These are phyloP conservation scores for Phaedon cochleariae DNA, from an alignment of 2,888 invertebrate species.

Conservation along the genomic window DNA sequence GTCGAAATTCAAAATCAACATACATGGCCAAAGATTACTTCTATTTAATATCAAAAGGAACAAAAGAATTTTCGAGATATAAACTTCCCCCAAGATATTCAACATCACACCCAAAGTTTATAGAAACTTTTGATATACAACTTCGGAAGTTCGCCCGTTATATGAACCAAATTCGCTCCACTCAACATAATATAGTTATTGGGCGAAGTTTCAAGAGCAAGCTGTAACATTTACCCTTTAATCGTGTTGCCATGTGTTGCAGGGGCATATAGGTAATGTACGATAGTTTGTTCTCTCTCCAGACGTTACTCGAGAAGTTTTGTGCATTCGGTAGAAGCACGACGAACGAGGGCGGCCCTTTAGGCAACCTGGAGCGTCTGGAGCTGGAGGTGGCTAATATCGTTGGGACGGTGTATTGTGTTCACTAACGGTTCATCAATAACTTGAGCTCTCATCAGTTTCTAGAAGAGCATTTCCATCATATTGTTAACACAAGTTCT, in stretches of 20 bases:
- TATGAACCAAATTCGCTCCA: slow-evolving; percentile 47
- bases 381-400: slow-evolving; percentile 10
- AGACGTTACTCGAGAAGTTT: slow-evolving; percentile 53
- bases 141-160: slow-evolving; percentile 37
- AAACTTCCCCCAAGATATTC: neutral
- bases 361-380: slow-evolving; percentile 25
- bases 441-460: too few relatives aligned
- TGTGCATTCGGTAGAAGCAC: slow-evolving; percentile 22
- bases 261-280: slow-evolving; percentile 53
- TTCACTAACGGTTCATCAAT: neutral
- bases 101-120: slow-evolving; percentile 18
- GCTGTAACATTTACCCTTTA: slow-evolving; percentile 55
- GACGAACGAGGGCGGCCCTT: slow-evolving; percentile 20
- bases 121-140: slow-evolving; percentile 45
- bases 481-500: too few relatives aligned
- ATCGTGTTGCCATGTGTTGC: slow-evolving; percentile 54
- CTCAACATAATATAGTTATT: slow-evolving; percentile 54
- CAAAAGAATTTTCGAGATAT: neutral
- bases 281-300: slow-evolving; percentile 53
- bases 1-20: too few relatives aligned
- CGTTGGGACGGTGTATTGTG: neutral
- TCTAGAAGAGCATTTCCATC: too few relatives aligned
- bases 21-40: too few relatives aligned
- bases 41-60: slow-evolving; percentile 3
- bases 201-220: slow-evolving; percentile 51